phyloP scores from a whole-genome alignment of 2,113 vertebrate species.

The Axis porcinus region DNA sequence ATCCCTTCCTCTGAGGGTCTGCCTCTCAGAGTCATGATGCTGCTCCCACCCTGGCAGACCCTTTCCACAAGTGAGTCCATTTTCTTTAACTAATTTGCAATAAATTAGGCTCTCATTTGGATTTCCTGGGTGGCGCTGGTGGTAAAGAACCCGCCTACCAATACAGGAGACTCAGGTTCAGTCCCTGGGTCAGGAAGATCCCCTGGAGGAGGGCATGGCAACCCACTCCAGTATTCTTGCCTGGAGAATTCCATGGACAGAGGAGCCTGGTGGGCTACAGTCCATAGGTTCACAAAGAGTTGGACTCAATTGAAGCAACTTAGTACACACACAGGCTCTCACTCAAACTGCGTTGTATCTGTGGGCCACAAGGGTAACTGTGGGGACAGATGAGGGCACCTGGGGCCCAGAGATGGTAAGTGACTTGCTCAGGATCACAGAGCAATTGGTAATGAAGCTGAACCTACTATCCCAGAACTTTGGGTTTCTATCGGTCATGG shows the following conservation, averaged over 20 bases:
- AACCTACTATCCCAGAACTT: background rate
- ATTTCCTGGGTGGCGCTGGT: background rate
- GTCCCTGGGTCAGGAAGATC: background rate
- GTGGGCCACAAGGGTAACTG: background rate
- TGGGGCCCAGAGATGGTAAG: no score
- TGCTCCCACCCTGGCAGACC: background rate
- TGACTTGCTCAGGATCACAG: background rate
- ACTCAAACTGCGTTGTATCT: background rate
- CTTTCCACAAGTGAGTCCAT: accelerated
- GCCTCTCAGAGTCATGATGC: background rate
- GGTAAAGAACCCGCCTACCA: background rate
- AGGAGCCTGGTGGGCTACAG: background rate
- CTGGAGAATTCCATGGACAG: background rate
- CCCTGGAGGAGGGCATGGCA: background rate
- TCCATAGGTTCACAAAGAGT: background rate
- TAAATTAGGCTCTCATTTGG: background rate
- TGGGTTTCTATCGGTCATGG: background rate
- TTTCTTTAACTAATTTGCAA: background rate
- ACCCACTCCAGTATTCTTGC: background rate
- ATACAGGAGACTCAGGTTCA: background rate
- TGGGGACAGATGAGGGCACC: background rate
- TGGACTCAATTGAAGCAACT: background rate
- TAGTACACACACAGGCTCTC: background rate
- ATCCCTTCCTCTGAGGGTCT: accelerated
- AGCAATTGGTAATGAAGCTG: background rate